A percentile compares a stretch with the other conserved stretches of the same genome.
phyloP scores from a whole-genome alignment of 2,888 invertebrate species.

The Neoascia interrupta region DNA sequence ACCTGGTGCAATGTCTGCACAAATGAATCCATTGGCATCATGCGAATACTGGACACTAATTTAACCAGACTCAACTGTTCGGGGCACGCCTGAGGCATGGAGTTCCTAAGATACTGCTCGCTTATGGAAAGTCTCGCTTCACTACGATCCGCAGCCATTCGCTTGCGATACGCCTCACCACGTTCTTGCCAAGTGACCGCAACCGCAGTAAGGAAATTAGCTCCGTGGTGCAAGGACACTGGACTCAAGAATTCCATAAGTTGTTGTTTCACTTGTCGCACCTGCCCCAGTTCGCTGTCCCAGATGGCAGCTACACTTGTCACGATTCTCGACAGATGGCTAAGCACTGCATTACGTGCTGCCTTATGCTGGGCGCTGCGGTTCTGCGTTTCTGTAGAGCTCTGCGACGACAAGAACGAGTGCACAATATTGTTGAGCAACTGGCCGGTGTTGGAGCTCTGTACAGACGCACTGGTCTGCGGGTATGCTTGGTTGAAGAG shows the following conservation, averaged over 20 bases:
- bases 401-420: constrained; percentile 86
- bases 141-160: constrained; percentile 78
- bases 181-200: constrained; percentile 92
- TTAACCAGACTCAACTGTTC: constrained; percentile 89
- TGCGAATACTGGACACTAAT: constrained; percentile 88
- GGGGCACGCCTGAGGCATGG: constrained; percentile 82
- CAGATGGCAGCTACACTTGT: constrained; percentile 89
- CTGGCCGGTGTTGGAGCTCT: constrained; percentile 84
- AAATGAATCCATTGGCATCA: constrained; percentile 91
- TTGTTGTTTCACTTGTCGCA: constrained; percentile 85
- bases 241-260: constrained; percentile 91
- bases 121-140: constrained; percentile 71
- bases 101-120: constrained; percentile 77
- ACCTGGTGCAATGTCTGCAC: constrained; percentile 91
- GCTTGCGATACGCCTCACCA: constrained; percentile 80
- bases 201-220: constrained; percentile 89
- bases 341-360: constrained; percentile 88
- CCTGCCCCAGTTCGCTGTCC: constrained; percentile 85
- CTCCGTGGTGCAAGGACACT: constrained; percentile 89
- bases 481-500: constrained; percentile 82
- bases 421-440: constrained; percentile 90
- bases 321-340: constrained; percentile 89
- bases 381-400: constrained; percentile 73
- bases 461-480: constrained; percentile 81
- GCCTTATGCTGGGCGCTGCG: constrained; percentile 78